These are phyloP conservation scores for Dasysyrphus tricinctus DNA, from an alignment of 2,888 invertebrate species.

Conservation along the genomic window DNA sequence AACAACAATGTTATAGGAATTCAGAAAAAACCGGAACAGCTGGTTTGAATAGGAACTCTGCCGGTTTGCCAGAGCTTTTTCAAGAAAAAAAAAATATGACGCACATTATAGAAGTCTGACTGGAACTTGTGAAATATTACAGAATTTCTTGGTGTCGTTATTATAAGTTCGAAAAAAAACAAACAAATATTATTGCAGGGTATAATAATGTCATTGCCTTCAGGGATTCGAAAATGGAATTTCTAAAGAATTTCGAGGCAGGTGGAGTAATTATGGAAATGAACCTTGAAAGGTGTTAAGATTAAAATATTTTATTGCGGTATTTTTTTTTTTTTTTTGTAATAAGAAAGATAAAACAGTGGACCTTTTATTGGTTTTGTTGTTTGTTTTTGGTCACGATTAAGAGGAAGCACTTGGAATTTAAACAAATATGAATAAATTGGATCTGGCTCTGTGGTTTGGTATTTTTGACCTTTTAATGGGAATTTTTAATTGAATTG, in stretches of 20 bases:
- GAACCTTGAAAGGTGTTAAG: conserved; percentile 44
- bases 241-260: conserved; percentile 50
- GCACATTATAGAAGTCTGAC: conserved; percentile 22
- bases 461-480: conserved; percentile 12
- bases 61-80: conserved; percentile 51
- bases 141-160: conserved; percentile 54
- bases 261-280: conserved; percentile 59
- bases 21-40: conserved; percentile 59
- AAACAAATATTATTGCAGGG: conserved; percentile 35
- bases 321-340: neutral
- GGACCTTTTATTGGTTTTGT: conserved; percentile 27
- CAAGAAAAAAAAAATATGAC: conserved; percentile 36
- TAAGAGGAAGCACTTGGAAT: conserved; percentile 26
- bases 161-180: conserved; percentile 42
- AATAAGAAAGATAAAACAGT: neutral
- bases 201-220: conserved; percentile 22
- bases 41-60: conserved; percentile 58
- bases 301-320: conserved; percentile 50
- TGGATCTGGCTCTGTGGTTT: neutral
- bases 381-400: conserved; percentile 32
- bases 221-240: conserved; percentile 29
- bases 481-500: conserved; percentile 7
- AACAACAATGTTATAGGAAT: conserved; percentile 47
- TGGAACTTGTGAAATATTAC: conserved; percentile 46
- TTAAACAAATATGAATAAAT: neutral